Conservation (phyloP, 2,113 vertebrate genomes). For the Mungos mungo region DNA sequence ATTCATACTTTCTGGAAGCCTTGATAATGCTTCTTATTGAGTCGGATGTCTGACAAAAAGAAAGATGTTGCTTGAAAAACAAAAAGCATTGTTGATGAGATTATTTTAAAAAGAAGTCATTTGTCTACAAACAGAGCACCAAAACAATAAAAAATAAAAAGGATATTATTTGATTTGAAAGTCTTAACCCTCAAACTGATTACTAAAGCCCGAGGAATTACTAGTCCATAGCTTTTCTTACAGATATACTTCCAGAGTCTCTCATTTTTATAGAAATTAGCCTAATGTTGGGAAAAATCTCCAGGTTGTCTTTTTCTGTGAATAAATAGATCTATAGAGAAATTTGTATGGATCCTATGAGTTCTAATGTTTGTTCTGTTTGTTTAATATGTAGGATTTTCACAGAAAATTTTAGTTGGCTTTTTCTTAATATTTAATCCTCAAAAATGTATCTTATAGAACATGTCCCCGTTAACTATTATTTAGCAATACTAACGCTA, state of each 20-base stretch:
- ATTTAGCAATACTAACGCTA: not conserved
- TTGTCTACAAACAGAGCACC: not conserved
- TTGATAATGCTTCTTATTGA: accelerated
- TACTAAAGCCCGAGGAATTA: not conserved
- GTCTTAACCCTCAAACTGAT: not conserved
- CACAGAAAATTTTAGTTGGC: not conserved
- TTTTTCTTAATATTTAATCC: not conserved
- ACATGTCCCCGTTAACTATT: not conserved
- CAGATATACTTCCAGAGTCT: not conserved
- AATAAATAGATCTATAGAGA: not conserved
- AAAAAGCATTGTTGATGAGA: not conserved
- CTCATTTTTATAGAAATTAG: not conserved
- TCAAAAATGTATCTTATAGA: not conserved
- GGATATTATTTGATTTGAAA: not conserved
- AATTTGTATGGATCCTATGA: not conserved
- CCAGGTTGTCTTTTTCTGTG: not conserved
- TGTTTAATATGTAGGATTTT: not conserved
- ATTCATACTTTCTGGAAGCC: not conserved
- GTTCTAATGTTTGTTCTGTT: not conserved
- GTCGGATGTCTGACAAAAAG: not conserved
- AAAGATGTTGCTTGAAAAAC: slow-evolving; percentile 23
- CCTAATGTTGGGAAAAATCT: not conserved
- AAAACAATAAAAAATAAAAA: not conserved
- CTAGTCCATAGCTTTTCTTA: accelerated
- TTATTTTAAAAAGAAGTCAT: not conserved